Evolutionary conservation across 2,888 invertebrate species (phyloP).

Genomic region (Nephrotoma appendiculata): DNA sequence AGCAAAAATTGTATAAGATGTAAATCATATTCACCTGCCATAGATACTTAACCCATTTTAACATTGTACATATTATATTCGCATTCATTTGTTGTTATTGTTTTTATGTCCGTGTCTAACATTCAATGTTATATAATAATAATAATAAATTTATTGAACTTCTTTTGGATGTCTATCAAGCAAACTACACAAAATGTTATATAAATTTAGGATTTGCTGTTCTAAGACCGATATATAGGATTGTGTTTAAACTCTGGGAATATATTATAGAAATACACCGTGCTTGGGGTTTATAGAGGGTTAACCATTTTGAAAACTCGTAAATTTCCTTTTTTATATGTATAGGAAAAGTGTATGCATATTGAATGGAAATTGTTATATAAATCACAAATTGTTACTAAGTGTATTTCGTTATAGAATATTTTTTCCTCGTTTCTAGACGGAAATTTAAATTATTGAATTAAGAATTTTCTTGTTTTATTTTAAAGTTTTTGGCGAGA

Average conservation of each 20-base stretch:
- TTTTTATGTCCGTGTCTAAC: neutral
- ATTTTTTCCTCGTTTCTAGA: neutral
- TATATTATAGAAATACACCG: neutral
- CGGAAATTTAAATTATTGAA: neutral
- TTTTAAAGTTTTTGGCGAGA: neutral
- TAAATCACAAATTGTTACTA: neutral
- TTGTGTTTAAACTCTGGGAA: neutral
- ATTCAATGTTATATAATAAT: neutral
- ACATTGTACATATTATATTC: neutral
- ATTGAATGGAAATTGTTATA: neutral
- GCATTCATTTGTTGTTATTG: neutral
- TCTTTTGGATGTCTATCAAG: neutral
- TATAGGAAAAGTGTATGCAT: neutral
- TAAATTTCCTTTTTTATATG: neutral
- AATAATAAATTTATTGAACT: neutral
- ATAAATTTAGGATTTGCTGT: neutral
- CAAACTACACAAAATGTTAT: neutral
- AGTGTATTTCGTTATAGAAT: neutral
- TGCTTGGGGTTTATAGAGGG: neutral
- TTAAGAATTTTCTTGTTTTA: neutral
- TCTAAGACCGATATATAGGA: neutral
- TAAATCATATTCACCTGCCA: neutral
- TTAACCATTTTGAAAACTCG: neutral
- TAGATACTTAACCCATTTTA: neutral
- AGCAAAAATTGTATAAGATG: neutral